Conservation (phyloP, 2,797 vertebrate species). For the Onychomys torridus region DNA sequence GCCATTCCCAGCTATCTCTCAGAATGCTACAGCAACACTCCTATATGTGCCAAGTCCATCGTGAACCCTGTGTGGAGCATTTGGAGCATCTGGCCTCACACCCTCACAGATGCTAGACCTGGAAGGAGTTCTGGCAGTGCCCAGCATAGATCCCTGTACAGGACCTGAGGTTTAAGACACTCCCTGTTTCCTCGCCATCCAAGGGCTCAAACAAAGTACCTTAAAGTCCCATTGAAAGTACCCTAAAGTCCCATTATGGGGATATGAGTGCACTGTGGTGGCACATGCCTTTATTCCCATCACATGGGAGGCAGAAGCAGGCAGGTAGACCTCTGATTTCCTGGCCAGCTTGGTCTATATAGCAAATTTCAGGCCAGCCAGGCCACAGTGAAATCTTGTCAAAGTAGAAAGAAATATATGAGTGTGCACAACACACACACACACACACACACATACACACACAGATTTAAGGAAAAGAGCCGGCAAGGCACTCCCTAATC, state of each 20-base stretch:
- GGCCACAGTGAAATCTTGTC: not conserved
- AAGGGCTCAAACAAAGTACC: not conserved
- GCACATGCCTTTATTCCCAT: not conserved
- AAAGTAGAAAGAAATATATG: not conserved
- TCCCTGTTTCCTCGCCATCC: not conserved
- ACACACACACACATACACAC: not conserved
- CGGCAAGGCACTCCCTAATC: not conserved
- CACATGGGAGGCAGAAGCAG: not conserved
- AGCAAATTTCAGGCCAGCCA: not conserved
- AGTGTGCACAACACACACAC: not conserved
- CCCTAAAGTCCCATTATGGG: not conserved
- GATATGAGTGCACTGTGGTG: not conserved
- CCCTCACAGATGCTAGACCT: not conserved
- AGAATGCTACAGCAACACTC: not conserved
- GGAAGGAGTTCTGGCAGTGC: not conserved
- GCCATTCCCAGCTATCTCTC: not conserved
- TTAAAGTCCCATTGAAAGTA: not conserved
- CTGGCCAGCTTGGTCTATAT: not conserved
- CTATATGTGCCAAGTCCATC: not conserved
- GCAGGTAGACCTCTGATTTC: not conserved
- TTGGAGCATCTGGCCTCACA: not conserved
- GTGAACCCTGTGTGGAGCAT: not conserved
- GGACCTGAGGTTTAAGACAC: not conserved
- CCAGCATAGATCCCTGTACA: not conserved
- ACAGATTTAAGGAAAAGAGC: not conserved